A percentile compares a stretch with the other conserved stretches of the same genome.
Conservation (phyloP, 92 coral and sea anemone species). For the Epizoanthus illoricatus region DNA sequence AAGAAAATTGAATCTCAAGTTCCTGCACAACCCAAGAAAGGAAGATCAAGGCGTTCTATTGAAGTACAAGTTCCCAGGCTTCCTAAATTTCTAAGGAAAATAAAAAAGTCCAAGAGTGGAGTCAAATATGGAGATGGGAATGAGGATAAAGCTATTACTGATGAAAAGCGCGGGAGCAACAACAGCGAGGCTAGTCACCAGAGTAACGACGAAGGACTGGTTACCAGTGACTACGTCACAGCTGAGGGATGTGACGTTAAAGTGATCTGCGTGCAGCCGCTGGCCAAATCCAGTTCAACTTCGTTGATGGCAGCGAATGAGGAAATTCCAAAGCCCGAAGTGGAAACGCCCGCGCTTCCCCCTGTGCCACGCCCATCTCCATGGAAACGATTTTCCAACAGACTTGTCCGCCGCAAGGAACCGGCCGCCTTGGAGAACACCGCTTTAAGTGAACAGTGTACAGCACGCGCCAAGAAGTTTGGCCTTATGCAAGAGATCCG, state of each 20-base stretch:
- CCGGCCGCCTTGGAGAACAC: neutral
- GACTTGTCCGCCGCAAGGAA: neutral
- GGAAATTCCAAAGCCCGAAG: neutral
- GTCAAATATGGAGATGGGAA: neutral
- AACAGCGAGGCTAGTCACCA: neutral
- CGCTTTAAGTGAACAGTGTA: neutral
- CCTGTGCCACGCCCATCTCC: neutral
- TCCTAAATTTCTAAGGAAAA: neutral
- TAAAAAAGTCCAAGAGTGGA: neutral
- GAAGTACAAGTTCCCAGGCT: neutral
- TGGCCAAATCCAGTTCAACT: constrained; percentile 6
- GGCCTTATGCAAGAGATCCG: neutral
- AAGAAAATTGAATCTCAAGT: neutral
- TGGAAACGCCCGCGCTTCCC: neutral
- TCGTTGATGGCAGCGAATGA: neutral
- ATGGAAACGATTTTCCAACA: neutral
- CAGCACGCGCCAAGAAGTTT: neutral
- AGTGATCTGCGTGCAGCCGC: constrained; percentile 22
- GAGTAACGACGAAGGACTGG: neutral
- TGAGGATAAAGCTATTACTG: neutral
- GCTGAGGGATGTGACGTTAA: neutral
- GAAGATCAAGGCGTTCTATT: neutral
- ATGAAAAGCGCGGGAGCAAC: neutral
- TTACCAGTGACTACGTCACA: neutral
- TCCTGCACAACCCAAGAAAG: neutral